Evolutionary conservation across 2,113 vertebrate species (phyloP).

Genomic region (Ahaetulla prasina): DNA sequence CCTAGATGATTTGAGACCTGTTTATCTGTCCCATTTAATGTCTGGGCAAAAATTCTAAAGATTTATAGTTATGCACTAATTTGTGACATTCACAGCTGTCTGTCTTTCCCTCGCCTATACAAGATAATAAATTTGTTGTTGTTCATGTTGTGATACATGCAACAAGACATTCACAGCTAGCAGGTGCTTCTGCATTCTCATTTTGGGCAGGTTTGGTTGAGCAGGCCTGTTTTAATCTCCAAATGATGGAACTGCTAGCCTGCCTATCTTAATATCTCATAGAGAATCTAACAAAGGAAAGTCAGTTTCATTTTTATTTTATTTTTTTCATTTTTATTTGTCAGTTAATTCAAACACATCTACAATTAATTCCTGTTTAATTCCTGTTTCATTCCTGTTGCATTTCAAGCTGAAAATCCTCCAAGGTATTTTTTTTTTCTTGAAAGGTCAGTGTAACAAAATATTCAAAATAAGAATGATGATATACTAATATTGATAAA

Average conservation of each 20-base stretch:
- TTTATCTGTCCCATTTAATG: not conserved
- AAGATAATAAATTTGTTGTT: not conserved
- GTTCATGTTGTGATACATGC: not conserved
- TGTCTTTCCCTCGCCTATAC: not conserved
- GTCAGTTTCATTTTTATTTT: not conserved
- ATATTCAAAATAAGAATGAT: conserved; percentile 6
- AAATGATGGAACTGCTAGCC: not conserved
- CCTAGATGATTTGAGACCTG: not conserved
- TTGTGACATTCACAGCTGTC: not conserved
- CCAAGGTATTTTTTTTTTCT: not conserved
- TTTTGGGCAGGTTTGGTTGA: not conserved
- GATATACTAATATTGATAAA: not conserved
- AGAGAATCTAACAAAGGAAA: not conserved
- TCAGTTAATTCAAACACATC: not conserved
- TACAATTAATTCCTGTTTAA: too few species aligned
- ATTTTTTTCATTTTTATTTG: not conserved
- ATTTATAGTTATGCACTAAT: not conserved
- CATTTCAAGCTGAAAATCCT: not conserved
- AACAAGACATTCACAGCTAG: not conserved
- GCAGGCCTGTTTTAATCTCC: not conserved
- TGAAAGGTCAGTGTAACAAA: not conserved
- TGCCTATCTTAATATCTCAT: not conserved
- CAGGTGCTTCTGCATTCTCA: not conserved
- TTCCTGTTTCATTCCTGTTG: not conserved
- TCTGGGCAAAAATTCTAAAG: not conserved